Percentiles rank a stretch among this genome's conserved stretches.
These are phyloP conservation scores for Papilio polytes DNA, from an alignment of 1,140 invertebrate genomes.

Conservation along the genomic window DNA sequence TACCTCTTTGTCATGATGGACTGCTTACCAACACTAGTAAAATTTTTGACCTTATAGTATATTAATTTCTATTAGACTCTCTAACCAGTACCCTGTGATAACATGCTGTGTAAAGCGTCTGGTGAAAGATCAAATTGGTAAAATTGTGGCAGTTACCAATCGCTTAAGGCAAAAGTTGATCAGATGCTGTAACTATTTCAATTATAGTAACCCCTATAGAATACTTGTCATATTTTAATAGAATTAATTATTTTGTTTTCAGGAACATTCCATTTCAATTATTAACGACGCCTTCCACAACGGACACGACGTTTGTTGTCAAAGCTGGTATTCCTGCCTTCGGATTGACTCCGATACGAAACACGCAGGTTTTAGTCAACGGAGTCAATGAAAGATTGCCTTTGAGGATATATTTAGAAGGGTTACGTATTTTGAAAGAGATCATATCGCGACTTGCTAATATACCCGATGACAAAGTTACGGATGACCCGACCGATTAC, in stretches of 20 bases:
- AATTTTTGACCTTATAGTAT: too few relatives aligned
- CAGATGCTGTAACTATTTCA: neutral
- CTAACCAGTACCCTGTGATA: too few relatives aligned
- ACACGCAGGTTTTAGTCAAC: neutral
- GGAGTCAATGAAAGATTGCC: neutral
- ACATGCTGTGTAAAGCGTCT: too few relatives aligned
- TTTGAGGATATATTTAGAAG: neutral
- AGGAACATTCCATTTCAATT: neutral
- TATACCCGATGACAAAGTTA: neutral
- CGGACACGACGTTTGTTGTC: neutral
- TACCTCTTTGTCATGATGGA: too few relatives aligned
- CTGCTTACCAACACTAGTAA: too few relatives aligned
- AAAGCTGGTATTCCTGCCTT: constrained; percentile 4
- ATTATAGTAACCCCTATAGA: neutral
- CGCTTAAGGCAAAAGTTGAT: too few relatives aligned
- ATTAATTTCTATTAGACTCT: too few relatives aligned
- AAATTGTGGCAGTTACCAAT: too few relatives aligned
- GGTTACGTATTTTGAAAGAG: neutral
- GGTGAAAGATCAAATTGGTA: too few relatives aligned
- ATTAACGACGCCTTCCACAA: neutral
- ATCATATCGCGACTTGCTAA: neutral
- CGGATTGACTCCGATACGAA: neutral
- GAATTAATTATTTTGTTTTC: neutral
- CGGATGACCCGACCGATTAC: neutral
- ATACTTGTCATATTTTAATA: neutral